These are phyloP conservation scores for Poeciliopsis turneri DNA, from an alignment of 2,797 vertebrate species.

Conservation along the genomic window DNA sequence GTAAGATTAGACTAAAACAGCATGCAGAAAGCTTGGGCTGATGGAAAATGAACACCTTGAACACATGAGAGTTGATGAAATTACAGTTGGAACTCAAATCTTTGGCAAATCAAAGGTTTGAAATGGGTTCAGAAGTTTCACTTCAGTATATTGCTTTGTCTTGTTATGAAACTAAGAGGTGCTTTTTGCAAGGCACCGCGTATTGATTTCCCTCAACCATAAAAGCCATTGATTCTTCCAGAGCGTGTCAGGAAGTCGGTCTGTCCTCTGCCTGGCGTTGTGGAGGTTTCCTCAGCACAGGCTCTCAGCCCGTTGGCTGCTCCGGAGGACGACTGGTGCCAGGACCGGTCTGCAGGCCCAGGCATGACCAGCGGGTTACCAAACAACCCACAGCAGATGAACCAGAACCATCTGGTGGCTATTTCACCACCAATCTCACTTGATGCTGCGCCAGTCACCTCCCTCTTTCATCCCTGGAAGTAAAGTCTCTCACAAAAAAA, in stretches of 20 bases:
- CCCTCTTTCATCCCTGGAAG: constrained; percentile 50
- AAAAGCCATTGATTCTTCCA: constrained; percentile 20
- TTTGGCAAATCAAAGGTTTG: too few species aligned
- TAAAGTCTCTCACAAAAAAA: constrained; percentile 16
- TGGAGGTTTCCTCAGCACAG: constrained; percentile 42
- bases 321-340: constrained; percentile 51
- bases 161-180: neutral
- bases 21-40: neutral
- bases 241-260: constrained; percentile 14
- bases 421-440: constrained; percentile 67
- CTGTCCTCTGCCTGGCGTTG: constrained; percentile 29
- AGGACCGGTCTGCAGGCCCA: constrained; percentile 54
- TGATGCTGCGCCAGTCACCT: constrained; percentile 61
- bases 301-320: constrained; percentile 43
- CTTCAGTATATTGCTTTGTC: neutral
- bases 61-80: neutral
- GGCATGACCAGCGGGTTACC: constrained; percentile 56
- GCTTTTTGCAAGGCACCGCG: neutral
- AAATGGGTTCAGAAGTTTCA: neutral
- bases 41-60: neutral
- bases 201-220: neutral
- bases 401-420: constrained; percentile 75
- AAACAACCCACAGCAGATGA: constrained; percentile 57
- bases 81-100: neutral
- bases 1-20: neutral